These are phyloP conservation scores for Hylomyscus alleni DNA, from an alignment of 2,797 vertebrate genomes.

Conservation along the genomic window DNA sequence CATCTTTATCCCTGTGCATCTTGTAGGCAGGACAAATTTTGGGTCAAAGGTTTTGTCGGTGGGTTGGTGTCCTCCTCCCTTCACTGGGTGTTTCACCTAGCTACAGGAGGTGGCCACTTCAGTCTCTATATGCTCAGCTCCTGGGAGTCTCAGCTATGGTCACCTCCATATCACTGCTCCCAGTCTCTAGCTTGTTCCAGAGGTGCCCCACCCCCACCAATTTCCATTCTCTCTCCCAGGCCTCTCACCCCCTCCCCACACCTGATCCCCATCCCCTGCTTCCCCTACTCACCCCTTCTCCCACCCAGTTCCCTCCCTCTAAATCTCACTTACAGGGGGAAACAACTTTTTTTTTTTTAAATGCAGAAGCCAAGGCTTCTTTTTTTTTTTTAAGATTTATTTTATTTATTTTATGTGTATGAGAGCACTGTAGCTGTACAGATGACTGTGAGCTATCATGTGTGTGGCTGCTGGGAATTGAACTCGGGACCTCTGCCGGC, in stretches of 20 bases:
- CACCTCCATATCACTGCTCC: not conserved
- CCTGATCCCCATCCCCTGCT: too few species aligned
- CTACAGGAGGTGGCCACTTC: not conserved
- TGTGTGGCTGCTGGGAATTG: too few species aligned
- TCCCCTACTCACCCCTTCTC: too few species aligned
- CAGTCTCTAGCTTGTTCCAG: not conserved
- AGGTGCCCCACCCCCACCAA: not conserved
- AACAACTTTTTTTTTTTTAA: too few species aligned
- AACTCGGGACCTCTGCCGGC: too few species aligned
- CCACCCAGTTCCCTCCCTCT: not conserved
- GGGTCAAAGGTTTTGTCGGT: not conserved
- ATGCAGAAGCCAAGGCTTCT: too few species aligned
- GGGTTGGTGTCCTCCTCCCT: not conserved
- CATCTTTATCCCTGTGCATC: not conserved
- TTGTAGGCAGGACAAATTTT: not conserved
- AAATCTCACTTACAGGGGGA: not conserved
- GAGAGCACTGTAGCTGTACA: too few species aligned
- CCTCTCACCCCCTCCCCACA: not conserved
- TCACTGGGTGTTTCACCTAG: not conserved
- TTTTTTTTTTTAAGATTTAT: too few species aligned
- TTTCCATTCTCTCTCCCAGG: not conserved
- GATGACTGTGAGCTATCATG: too few species aligned
- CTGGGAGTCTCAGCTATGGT: not conserved
- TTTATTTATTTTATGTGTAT: too few species aligned
- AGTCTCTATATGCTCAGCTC: not conserved